phyloP scores from a whole-genome alignment of 1,140 invertebrate species.

The Trichomalopsis sarcophagae region DNA sequence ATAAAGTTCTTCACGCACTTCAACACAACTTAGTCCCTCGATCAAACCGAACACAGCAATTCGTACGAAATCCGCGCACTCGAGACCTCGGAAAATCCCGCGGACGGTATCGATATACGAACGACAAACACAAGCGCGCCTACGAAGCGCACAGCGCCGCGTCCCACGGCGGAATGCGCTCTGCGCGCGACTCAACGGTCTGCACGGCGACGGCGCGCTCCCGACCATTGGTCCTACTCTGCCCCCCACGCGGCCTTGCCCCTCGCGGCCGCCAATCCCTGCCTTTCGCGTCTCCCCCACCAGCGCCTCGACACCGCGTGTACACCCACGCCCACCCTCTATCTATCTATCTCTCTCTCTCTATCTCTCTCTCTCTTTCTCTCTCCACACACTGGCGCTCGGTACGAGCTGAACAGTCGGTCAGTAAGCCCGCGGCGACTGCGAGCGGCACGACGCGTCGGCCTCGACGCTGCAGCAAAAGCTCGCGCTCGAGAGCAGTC shows the following conservation, averaged over 20 bases:
- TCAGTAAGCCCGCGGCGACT: slow-evolving; percentile 72
- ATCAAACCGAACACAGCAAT: too few species aligned
- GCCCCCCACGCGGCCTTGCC: slow-evolving; percentile 54
- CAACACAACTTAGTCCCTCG: too few species aligned
- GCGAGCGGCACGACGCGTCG: slow-evolving; percentile 55
- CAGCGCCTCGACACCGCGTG: slow-evolving; percentile 61
- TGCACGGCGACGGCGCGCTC: slow-evolving; percentile 43
- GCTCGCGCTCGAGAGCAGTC: background rate
- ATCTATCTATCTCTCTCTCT: too few species aligned
- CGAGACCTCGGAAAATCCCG: background rate
- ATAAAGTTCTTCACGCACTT: too few species aligned
- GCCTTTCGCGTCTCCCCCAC: background rate
- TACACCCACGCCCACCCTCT: slow-evolving; percentile 69
- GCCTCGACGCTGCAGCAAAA: background rate
- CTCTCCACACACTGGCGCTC: slow-evolving; percentile 57
- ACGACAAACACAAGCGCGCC: background rate
- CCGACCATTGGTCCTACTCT: slow-evolving; percentile 59
- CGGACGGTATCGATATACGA: background rate
- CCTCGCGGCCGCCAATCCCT: slow-evolving; percentile 57
- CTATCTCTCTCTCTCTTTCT: too few species aligned
- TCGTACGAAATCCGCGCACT: background rate
- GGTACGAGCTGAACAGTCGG: slow-evolving; percentile 60
- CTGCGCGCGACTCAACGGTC: slow-evolving; percentile 36
- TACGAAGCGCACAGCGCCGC: slow-evolving; percentile 52
- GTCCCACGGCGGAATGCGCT: slow-evolving; percentile 62